Evolutionary conservation across 2,113 vertebrate species (phyloP), one percentile per base, ranked within the genome.

Genomic region (Microcebus murinus): DNA sequence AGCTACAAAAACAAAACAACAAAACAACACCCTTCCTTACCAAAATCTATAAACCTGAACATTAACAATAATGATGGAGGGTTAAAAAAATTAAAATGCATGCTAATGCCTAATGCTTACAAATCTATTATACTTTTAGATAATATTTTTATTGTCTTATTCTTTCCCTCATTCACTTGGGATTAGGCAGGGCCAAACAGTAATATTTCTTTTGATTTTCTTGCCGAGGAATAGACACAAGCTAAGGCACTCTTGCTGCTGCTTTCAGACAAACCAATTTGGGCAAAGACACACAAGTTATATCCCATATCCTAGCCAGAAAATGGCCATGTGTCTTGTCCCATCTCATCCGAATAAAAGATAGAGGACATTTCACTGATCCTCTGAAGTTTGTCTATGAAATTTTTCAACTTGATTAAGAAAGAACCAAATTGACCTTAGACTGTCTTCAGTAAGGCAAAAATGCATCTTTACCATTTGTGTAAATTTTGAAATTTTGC

Each of bases 131-230:
- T 63, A 9, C 34, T 80, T 90, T 77, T 39, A 73, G 29, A 50
- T 45, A 42, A 48, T 63, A 36, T 83, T 91, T 94, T 84, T 67
- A 27, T 65, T 48, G 3, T 95, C 20, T 90, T 52, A n/a, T 59
- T 92, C 29, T 95, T 42, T 68, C 39, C 61, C 88, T 94, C 36
- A 18, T 88, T 92, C 36, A 3, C 15, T 83, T 94, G 29, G n/a
- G 71, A 84, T 71, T 42, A 55, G 34, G 39, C 73, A 1, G 8
- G 27, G 1, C 3, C 42, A 59, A 52, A 6, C 29, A 17, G 13
- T 50, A 42, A 8, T 36, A 79, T 67, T 84, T 70, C 45, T 34
- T 68, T 87, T 55, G 21, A 25, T 81, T 68, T 80, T 90, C 15
- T 82, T 95, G n/a, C 48, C 45, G 23, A 13, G 10, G 18, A 50